Conservation (phyloP, 2,888 invertebrate species). For the Coecobrya sp. region DNA sequence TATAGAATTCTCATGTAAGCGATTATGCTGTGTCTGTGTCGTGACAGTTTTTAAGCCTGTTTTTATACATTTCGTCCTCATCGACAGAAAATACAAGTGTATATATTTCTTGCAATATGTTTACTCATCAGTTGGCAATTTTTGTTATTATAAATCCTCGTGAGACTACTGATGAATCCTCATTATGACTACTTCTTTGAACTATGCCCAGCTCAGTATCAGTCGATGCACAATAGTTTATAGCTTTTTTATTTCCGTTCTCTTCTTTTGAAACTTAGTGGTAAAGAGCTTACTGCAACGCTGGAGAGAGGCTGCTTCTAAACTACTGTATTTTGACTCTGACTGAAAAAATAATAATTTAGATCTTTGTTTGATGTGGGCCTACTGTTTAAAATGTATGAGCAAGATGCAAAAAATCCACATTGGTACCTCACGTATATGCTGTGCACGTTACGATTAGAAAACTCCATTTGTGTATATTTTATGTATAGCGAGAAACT, state of each 20-base stretch:
- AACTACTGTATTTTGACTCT: neutral
- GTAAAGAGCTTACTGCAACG: neutral
- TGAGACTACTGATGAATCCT: constrained; percentile 70
- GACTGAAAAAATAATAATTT: neutral
- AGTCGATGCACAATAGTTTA: constrained; percentile 44
- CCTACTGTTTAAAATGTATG: neutral
- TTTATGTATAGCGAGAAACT: too few species aligned
- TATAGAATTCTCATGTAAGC: too few species aligned
- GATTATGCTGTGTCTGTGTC: neutral
- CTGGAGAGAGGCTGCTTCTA: neutral
- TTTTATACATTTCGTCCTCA: neutral
- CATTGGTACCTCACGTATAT: too few species aligned
- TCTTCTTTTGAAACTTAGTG: neutral
- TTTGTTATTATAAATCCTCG: constrained; percentile 57
- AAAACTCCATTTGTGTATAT: too few species aligned
- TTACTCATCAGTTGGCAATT: constrained; percentile 62
- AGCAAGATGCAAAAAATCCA: too few species aligned
- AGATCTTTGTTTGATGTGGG: neutral
- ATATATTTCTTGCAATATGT: constrained; percentile 14
- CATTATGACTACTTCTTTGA: constrained; percentile 65
- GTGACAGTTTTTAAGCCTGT: neutral
- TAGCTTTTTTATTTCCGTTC: constrained; percentile 33
- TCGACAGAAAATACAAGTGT: neutral
- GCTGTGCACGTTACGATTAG: too few species aligned
- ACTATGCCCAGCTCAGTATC: constrained; percentile 4